phyloP scores from a whole-genome alignment of 2,113 vertebrate species.

The Chamaea fasciata region DNA sequence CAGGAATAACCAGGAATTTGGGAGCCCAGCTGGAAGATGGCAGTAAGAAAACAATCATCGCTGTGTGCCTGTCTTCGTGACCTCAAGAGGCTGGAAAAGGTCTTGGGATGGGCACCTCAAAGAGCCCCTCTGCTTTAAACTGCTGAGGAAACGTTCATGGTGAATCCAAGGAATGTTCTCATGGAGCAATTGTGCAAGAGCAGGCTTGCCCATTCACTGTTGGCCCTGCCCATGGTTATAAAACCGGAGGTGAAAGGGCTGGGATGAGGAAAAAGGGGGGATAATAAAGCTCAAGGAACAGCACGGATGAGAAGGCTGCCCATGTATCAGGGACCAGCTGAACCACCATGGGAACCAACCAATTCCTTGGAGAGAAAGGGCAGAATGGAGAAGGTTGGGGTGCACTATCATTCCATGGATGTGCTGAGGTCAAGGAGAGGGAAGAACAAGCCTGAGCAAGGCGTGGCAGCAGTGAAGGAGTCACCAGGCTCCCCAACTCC shows the following conservation, averaged over 20 bases:
- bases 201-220: neutral
- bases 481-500: neutral
- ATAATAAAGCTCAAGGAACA: neutral
- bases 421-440: constrained; percentile 8
- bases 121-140: neutral
- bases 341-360: neutral
- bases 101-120: neutral
- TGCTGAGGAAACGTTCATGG: neutral
- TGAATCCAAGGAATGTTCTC: neutral
- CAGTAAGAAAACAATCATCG: neutral
- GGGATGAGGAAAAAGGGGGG: neutral
- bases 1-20: neutral
- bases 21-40: neutral
- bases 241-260: neutral
- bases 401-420: neutral
- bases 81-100: neutral
- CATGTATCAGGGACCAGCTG: neutral
- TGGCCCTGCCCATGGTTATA: neutral
- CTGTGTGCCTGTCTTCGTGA: accelerated
- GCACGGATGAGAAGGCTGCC: neutral
- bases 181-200: constrained; percentile 22
- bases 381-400: neutral
- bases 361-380: neutral
- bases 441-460: neutral
- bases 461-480: neutral